Evolutionary conservation across 1,140 invertebrate species (phyloP), one percentile per base, ranked within the genome.

Genomic region (Drosophila neocordata): DNA sequence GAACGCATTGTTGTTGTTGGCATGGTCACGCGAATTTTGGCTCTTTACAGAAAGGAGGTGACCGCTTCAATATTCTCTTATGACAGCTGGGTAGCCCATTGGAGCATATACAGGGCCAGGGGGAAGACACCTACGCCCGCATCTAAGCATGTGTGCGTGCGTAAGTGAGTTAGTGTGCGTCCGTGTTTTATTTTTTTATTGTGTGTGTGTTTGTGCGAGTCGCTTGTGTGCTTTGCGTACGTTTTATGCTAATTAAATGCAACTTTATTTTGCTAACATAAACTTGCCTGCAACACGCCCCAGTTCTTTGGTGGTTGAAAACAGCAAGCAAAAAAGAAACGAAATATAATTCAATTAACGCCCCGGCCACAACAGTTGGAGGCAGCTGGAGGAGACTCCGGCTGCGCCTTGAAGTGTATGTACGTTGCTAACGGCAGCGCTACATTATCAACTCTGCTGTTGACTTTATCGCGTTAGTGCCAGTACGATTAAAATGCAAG

Each of bases 201-300:
- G 11, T 67, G 66, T 56, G 53, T 67, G 34, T 63, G 51, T 60
- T 44, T 62, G 51, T 67, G 52, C 56, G 41, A 31, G 27, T 6
- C 27, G 27, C 27, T 31, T 66, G 58, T 57, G 34, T 66, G 60
- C 66, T 76, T 79, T 48, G 67, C 67, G 61, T 66, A 51, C 65
- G 63, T 71, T 82, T 80, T 75, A 88, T 88, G 82, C 83, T 87
- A 87, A 87, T 88, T 88, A 72, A 79, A 70, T 87, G 82, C 82
- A 85, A 85, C 68, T 85, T 85, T 72, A 62, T 87, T 73, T 85
- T 57, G 58, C 41, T 62, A 35, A 62, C 41, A 48, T 18, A 15
- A 18, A 48, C 41, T 7, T 48, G 41, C 15, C 41, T 48, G 41
- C 41, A 48, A 48, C 41, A 48, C 41, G 41, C 41, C 41, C 41